Evolutionary conservation across 2,888 invertebrate species (phyloP), one percentile per base, ranked within the genome.

Genomic region (Temnothorax ravouxi): DNA sequence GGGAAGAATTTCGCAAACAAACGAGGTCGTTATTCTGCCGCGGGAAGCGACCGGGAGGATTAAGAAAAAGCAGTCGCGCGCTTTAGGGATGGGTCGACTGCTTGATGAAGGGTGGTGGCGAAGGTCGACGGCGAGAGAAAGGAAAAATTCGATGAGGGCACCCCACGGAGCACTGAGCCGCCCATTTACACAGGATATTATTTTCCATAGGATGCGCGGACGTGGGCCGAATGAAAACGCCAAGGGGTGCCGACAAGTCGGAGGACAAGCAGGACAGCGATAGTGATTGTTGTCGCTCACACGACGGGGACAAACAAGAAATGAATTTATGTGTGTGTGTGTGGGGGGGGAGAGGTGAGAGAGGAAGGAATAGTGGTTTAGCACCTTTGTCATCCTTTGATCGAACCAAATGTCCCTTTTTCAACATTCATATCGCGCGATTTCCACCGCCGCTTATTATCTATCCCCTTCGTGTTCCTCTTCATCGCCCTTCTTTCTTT

Each of bases 1-100:
- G 41, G 21, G 50, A 69, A 87, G 62, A 88, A 86, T 88, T 90
- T 87, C 83, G 83, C 89, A 89, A 92, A 90, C 89, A 90, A 91
- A 91, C 88, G 87, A 85, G 87, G 85, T 90, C 87, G 89, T 91
- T 91, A 75, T 52, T 15, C 38, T 44, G 9, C 66, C 34, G 72
- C 64, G 1, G 79, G 69, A 77, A 69, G 62, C 64, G 56, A 76
- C 41, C 34, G 77, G 75, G 61, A 54, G 75, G 54, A 81, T 80
- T 80, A 80, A 80, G 52, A 81, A 85, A 86, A 72, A 81, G 47
- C 52, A 61, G 71, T 47, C 15, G 54, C 34, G 72, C 62, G 41
- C 5, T 69, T 64, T 44, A 34, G 41, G 34, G 18, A 56, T 41
- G 74, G 15, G 54, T 9, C 15, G 54, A 38, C 34, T 25, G 61